These are phyloP conservation scores for Chrysogorgia sp. DNA, from an alignment of 92 coral and sea anemone genomes.

Conservation along the genomic window DNA sequence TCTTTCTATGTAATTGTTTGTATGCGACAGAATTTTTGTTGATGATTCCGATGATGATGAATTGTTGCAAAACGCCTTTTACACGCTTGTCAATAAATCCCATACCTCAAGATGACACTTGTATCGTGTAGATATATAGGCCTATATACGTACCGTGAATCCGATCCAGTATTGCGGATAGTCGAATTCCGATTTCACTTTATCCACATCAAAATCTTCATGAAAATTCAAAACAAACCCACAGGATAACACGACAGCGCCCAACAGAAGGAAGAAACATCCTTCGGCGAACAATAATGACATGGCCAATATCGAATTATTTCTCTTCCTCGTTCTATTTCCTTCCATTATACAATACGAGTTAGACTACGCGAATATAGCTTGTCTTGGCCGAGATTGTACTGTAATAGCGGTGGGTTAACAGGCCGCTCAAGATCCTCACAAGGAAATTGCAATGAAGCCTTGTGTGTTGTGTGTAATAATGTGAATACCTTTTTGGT, in stretches of 20 bases:
- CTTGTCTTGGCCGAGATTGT: no score
- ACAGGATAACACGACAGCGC: constrained; percentile 14
- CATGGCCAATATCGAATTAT: constrained; percentile 26
- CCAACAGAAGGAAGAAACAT: constrained; percentile 16
- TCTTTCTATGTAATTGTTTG: no score
- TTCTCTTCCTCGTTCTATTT: neutral
- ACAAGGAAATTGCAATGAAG: neutral
- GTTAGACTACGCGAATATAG: no score
- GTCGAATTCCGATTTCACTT: neutral
- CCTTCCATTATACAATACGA: neutral
- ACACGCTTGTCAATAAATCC: no score
- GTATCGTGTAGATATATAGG: neutral
- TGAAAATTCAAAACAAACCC: constrained; percentile 30
- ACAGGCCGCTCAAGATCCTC: neutral
- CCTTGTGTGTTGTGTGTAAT: neutral
- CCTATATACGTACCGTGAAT: constrained; percentile 10
- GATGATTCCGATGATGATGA: no score
- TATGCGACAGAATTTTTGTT: no score
- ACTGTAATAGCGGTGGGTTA: no score
- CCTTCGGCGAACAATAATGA: constrained; percentile 22
- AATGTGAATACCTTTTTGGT: neutral
- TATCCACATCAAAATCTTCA: constrained; percentile 5
- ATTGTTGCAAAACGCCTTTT: no score
- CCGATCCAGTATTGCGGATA: constrained; percentile 45
- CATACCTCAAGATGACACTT: no score